These are phyloP conservation scores for Passerculus sandwichensis DNA, from an alignment of 2,797 vertebrate species.

Conservation along the genomic window DNA sequence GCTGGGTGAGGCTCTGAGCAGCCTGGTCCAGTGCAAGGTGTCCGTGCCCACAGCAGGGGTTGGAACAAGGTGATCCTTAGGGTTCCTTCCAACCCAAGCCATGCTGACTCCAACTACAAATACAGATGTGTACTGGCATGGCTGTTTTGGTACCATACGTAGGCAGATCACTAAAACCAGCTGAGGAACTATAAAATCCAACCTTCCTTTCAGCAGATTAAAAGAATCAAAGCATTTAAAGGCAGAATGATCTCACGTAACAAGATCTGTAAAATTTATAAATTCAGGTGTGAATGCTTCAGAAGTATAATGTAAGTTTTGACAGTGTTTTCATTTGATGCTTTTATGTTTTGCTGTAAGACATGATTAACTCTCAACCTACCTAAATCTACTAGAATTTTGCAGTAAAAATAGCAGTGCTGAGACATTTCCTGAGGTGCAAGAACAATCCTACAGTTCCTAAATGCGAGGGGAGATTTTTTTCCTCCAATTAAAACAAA, in stretches of 20 bases:
- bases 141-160: neutral
- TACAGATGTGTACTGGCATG: neutral
- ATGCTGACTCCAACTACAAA: neutral
- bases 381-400: neutral
- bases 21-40: neutral
- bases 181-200: neutral
- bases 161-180: neutral
- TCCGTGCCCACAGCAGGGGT: fast-evolving
- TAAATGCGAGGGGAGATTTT: neutral
- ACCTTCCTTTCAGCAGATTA: neutral
- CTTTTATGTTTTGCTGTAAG: neutral
- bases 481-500: neutral
- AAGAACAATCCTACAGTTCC: neutral
- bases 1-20: neutral
- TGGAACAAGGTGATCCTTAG: neutral
- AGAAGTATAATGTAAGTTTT: neutral
- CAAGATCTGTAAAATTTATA: neutral
- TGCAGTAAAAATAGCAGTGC: neutral
- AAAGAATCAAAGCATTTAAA: neutral
- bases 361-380: neutral
- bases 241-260: neutral
- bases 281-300: neutral
- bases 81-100: neutral
- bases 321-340: neutral
- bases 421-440: neutral